A percentile compares a stretch with the other conserved stretches of the same genome.
Conservation (phyloP, 2,797 vertebrate genomes). For the Hybognathus amarus region DNA sequence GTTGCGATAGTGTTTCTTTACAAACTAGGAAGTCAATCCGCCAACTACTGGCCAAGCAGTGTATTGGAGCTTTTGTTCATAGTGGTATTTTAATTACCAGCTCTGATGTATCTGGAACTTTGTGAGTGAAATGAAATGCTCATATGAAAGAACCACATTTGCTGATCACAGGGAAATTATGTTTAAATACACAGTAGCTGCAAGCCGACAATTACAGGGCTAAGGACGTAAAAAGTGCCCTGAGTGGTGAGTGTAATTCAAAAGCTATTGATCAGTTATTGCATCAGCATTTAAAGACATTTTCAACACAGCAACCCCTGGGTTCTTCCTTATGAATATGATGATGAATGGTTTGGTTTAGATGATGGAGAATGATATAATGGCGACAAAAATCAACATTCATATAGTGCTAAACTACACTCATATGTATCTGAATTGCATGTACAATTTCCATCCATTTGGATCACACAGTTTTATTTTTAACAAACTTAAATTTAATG, state of each 20-base stretch:
- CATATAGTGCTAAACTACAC: constrained; percentile 56
- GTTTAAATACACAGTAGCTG: neutral
- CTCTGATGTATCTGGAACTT: constrained; percentile 11
- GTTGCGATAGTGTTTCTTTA: neutral
- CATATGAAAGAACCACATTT: constrained; percentile 24
- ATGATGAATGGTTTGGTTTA: neutral
- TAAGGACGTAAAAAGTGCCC: neutral
- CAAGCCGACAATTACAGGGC: neutral
- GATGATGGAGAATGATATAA: constrained; percentile 9
- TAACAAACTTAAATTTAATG: neutral
- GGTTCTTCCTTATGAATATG: constrained; percentile 29
- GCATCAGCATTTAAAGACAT: neutral
- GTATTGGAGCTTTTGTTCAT: neutral
- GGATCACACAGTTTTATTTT: neutral
- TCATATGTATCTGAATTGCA: neutral
- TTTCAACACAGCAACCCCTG: neutral
- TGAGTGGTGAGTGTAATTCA: neutral
- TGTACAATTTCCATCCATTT: neutral
- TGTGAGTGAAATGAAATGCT: constrained; percentile 12
- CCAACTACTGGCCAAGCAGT: neutral
- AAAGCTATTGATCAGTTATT: neutral
- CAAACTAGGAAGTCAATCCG: neutral
- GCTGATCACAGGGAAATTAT: neutral
- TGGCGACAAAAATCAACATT: constrained; percentile 6
- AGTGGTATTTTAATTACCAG: neutral